A percentile compares a stretch with the other conserved stretches of the same genome.
These are phyloP conservation scores for Psix sp. DNA, from an alignment of 1,140 invertebrate genomes.

Conservation along the genomic window DNA sequence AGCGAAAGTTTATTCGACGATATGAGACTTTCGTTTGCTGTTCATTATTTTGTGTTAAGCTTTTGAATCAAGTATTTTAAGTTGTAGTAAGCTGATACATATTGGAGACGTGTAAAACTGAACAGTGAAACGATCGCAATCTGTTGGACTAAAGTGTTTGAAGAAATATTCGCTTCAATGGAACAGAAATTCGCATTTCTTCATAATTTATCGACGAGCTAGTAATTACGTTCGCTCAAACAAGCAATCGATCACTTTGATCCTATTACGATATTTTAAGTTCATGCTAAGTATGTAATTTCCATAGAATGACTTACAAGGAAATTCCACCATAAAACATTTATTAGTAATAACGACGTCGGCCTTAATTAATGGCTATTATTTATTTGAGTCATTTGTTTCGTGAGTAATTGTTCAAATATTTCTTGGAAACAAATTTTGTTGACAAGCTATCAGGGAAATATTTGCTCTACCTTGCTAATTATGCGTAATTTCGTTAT, in stretches of 20 bases:
- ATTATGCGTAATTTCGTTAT: too few relatives aligned
- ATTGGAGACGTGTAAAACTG: slow-evolving; percentile 2
- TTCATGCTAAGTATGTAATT: slow-evolving; percentile 7
- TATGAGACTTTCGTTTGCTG: too few relatives aligned
- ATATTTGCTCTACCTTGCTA: too few relatives aligned
- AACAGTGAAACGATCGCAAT: slow-evolving; percentile 4
- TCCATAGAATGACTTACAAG: slow-evolving; percentile 10
- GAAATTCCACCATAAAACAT: slow-evolving; percentile 17
- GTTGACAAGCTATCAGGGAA: too few relatives aligned
- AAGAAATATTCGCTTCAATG: slow-evolving; percentile 12
- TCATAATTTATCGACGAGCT: slow-evolving; percentile 33
- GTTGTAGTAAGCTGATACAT: too few relatives aligned
- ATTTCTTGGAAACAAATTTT: too few relatives aligned
- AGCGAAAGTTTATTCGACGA: too few relatives aligned
- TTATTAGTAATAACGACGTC: slow-evolving; percentile 18
- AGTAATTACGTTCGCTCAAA: slow-evolving; percentile 31
- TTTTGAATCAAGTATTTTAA: too few relatives aligned
- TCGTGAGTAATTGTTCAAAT: too few relatives aligned
- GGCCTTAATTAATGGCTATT: slow-evolving; percentile 9
- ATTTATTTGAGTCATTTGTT: background rate
- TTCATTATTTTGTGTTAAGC: too few relatives aligned
- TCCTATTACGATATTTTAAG: slow-evolving; percentile 35
- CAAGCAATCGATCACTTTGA: slow-evolving; percentile 21
- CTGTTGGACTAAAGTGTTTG: slow-evolving; percentile 8
- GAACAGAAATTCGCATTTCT: slow-evolving; percentile 25